Base-by-base conservation (phyloP, 2,113 vertebrate species). In the Laterallus jamaicensis region DNA sequence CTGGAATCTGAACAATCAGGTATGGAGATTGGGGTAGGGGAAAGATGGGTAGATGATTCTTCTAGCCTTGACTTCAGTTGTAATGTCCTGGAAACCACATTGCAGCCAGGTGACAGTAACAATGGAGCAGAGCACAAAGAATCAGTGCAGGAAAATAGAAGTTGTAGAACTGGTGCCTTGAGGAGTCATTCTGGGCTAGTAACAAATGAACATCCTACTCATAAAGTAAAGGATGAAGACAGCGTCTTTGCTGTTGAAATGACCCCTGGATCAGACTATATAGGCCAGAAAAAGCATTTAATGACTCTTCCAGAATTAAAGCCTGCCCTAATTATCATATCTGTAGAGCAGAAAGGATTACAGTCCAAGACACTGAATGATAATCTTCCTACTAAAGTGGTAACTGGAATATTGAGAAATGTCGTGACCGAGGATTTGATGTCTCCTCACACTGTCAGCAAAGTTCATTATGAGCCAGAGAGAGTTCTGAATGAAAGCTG, bases 341-440 rank as follows among this genome's bases (percentile, higher is more conserved):
- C 97, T 47, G 91, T 94, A 70, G 95, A 97, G 52, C 94, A 97
- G 75, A 93, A 96, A 87, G 94, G 47, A 55, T 88, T 95, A 22
- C 96, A 97, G 82, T 93, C 95, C 79, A 77, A 93, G 47, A 79
- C 78, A 56, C 74, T 69, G 76, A 95, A 70, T 60, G 60, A 64
- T 42, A 54, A 66, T 25, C 50, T 39, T 71, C 54, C 39, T 44
- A 6, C 31, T 60, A 82, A 95, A 84, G 54, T 76, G 35, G 64
- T 40, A 63, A 28, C 39, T 10, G 42, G 62, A 60, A 67, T 86
- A 42, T 1, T 55, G 70, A 42, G 35, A 91, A 83, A 71, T 6
- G 18, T 67, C 42, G 54, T 18, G 42, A 76, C 52, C 20, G 58
- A 95, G 64, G 94, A 92, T 32, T 69, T 68, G 15, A 37, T 12